Evolutionary conservation across 2,888 invertebrate genomes (phyloP), one percentile per base, ranked within the genome.

Genomic region (Prenolepis imparis): DNA sequence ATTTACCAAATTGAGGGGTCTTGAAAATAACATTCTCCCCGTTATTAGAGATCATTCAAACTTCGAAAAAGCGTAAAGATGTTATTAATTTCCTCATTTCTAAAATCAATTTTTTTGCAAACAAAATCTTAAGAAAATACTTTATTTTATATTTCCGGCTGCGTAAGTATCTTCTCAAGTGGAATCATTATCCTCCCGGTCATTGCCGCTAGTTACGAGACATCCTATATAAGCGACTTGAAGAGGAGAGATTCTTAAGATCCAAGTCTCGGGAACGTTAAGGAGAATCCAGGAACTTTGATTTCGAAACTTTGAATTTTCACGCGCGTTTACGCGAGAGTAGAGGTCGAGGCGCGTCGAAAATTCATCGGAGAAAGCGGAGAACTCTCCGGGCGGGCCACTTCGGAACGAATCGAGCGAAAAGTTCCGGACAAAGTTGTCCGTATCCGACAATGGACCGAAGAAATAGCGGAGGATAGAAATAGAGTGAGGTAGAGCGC

Each of bases 261-360:
- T 15, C 9, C 66, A 18, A 32, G 18, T 21, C 11, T 18, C 32
- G 15, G 39, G 36, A 66, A 66, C 32, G n/a, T 18, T 12, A n/a
- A 32, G 2, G 52, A 44, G 21, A 28, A n/a, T 15, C 52, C 5
- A 18, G 8, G 1, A 59, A 48, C 39, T 41, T 70, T 44, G 21
- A 77, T 77, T 77, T 77, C 70, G 8, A 15, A 70, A 78, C 41
- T 70, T 78, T n/a, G 57, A 80, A 80, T 80, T 80, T 80, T 80
- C 72, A 72, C 59, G 55, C 70, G 78, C 78, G 44, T 59, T 80
- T 80, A 59, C 78, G 18, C 44, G 57, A 0, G 2, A 68, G 18
- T 18, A 9, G 18, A 59, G 44, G 32, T 36, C 32, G 72, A 59
- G 72, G 44, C 32, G 57, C 72, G 44, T 32, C 59, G 57, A 80